phyloP scores from a whole-genome alignment of 2,888 invertebrate species.

The Drosophila acutilabella region DNA sequence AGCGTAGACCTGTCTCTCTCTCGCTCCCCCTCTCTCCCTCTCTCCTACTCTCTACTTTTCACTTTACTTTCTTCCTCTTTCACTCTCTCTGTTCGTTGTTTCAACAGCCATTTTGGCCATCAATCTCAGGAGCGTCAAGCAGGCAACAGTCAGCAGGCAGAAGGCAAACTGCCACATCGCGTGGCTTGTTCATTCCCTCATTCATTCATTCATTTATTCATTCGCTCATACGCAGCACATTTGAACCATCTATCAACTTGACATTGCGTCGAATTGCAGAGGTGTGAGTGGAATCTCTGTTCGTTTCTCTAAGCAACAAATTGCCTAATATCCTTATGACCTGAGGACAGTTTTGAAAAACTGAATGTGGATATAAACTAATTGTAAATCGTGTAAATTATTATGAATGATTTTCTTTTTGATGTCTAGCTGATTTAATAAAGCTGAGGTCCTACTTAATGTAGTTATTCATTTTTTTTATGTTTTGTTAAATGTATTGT shows the following conservation, averaged over 20 bases:
- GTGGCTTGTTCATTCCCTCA: slow-evolving; percentile 44
- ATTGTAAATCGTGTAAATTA: not conserved
- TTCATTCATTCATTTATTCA: slow-evolving; percentile 52
- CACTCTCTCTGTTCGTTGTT: slow-evolving; percentile 54
- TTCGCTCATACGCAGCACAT: slow-evolving; percentile 68
- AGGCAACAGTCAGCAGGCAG: slow-evolving; percentile 53
- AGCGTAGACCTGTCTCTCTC: slow-evolving; percentile 57
- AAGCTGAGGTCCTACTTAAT: no score
- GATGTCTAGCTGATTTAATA: no score
- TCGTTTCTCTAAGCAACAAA: slow-evolving; percentile 8
- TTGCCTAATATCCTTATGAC: not conserved
- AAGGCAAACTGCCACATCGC: slow-evolving; percentile 44
- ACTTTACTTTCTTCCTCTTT: not conserved
- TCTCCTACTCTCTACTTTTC: not conserved
- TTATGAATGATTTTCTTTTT: no score
- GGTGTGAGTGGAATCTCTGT: slow-evolving; percentile 38
- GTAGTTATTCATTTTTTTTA: no score
- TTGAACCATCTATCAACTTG: slow-evolving; percentile 71
- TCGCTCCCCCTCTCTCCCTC: slow-evolving; percentile 7
- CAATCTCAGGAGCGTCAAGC: slow-evolving; percentile 68
- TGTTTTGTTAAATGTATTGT: no score
- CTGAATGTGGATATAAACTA: no score
- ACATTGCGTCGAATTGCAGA: slow-evolving; percentile 19
- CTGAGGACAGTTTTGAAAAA: not conserved
- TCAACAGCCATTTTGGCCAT: slow-evolving; percentile 78